A percentile compares a stretch with the other conserved stretches of the same genome.
Evolutionary conservation across 2,113 vertebrate genomes (phyloP).

Genomic region (Cyphomyrus plagiostoma): DNA sequence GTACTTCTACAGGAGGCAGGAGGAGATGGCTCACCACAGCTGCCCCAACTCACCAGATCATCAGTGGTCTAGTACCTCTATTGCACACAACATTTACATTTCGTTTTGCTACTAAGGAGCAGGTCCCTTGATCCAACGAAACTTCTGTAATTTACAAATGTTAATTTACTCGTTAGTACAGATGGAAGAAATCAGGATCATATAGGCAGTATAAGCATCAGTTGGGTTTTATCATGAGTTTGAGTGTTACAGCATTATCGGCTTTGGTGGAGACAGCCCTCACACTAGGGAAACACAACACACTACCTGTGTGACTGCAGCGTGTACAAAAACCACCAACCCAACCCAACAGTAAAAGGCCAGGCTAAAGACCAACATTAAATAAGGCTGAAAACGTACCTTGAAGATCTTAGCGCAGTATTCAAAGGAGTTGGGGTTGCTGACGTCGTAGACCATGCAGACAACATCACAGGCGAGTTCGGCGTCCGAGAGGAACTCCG

Average conservation of each 20-base stretch:
- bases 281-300: neutral
- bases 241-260: neutral
- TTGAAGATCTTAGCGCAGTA: constrained; percentile 93
- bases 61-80: neutral
- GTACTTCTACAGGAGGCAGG: constrained; percentile 71
- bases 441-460: constrained; percentile 87
- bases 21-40: neutral
- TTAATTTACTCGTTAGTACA: neutral
- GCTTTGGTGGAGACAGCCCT: neutral
- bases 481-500: constrained; percentile 78
- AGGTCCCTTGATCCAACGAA: neutral
- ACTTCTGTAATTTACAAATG: neutral
- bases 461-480: constrained; percentile 84
- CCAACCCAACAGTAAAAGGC: neutral
- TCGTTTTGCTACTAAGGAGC: neutral
- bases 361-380: neutral
- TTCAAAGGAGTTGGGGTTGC: constrained; percentile 88
- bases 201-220: neutral
- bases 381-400: constrained; percentile 50
- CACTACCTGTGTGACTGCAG: neutral
- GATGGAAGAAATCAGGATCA: neutral
- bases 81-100: neutral
- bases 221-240: neutral
- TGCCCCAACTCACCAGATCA: neutral
- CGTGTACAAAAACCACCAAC: neutral